A percentile compares a stretch with the other conserved stretches of the same genome.
These are phyloP conservation scores for Python bivittatus DNA, from an alignment of 2,113 vertebrate genomes.

Conservation along the genomic window DNA sequence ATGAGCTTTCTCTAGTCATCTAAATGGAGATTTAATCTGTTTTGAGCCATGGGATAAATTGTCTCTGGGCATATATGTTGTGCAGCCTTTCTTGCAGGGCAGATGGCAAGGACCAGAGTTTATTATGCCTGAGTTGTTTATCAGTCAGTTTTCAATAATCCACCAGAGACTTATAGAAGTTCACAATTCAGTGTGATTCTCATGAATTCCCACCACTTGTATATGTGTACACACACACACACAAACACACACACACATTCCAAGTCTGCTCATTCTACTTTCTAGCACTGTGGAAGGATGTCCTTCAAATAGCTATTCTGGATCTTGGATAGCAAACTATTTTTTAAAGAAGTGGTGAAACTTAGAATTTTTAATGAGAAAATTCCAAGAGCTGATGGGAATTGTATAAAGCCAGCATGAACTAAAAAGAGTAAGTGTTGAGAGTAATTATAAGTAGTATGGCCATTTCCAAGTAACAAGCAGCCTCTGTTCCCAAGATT, in stretches of 20 bases:
- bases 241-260: not conserved
- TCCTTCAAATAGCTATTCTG: not conserved
- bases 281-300: not conserved
- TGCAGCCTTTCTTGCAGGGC: not conserved
- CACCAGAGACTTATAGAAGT: not conserved
- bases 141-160: not conserved
- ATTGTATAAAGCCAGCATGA: not conserved
- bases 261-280: not conserved
- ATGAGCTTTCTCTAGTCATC: not conserved
- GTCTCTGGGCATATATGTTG: not conserved
- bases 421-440: conserved; percentile 3
- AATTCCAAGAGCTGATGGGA: not conserved
- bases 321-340: not conserved
- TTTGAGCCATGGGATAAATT: not conserved
- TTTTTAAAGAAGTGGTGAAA: not conserved
- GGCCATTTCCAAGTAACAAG: conserved; percentile 1
- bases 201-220: not conserved
- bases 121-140: not conserved
- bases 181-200: not conserved
- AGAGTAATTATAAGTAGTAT: not conserved
- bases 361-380: not conserved
- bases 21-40: not conserved
- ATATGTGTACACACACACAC: not conserved
- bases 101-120: not conserved
- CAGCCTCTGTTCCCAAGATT: conserved; percentile 9